Conservation (phyloP, 2,113 vertebrate genomes). For the Camelus dromedarius region DNA sequence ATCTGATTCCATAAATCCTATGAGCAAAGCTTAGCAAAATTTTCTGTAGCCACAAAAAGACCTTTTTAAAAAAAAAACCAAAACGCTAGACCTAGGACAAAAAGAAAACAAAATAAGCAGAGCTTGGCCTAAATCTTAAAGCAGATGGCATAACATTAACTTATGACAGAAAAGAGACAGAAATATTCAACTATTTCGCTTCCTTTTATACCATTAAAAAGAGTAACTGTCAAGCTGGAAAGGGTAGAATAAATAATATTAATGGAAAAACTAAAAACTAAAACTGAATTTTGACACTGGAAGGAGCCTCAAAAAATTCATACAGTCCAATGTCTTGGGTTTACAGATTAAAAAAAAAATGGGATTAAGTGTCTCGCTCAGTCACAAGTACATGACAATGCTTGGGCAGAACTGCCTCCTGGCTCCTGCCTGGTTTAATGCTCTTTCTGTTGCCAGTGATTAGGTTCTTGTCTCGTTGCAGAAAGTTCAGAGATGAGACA, state of each 20-base stretch:
- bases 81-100: background rate
- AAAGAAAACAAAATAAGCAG: background rate
- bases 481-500: no score
- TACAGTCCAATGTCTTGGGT: background rate
- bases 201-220: background rate
- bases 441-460: no score
- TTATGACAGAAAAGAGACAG: conserved; percentile 24
- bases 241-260: conserved; percentile 27
- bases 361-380: background rate
- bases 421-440: background rate
- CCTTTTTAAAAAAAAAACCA: background rate
- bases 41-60: background rate
- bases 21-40: background rate
- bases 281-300: conserved; percentile 2
- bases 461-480: no score
- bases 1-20: background rate
- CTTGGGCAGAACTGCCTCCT: background rate
- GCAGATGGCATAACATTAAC: background rate
- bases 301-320: conserved; percentile 11
- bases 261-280: conserved; percentile 9
- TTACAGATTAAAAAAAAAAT: background rate
- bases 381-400: background rate
- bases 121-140: conserved; percentile 21
- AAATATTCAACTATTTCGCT: conserved; percentile 29
- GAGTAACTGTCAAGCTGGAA: conserved; percentile 18